phyloP scores from a whole-genome alignment of 2,797 vertebrate species.

The Thalassophryne amazonica region DNA sequence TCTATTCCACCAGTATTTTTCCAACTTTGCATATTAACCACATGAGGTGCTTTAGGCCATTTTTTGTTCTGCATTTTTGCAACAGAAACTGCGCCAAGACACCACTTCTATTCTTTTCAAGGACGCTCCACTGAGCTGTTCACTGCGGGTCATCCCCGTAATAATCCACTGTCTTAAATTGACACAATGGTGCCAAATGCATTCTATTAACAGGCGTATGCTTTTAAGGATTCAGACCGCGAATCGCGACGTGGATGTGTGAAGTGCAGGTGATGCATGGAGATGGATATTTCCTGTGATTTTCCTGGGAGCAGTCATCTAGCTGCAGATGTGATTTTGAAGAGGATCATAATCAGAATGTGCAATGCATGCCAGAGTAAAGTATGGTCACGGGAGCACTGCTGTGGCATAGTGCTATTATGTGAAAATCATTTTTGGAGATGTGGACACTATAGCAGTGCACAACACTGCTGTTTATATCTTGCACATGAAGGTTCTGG shows the following conservation, averaged over 20 bases:
- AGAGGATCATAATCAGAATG: slow-evolving; percentile 27
- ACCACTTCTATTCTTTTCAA: slow-evolving; percentile 12
- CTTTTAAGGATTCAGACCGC: slow-evolving; percentile 38
- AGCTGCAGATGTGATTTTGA: slow-evolving; percentile 34
- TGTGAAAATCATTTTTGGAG: slow-evolving; percentile 48
- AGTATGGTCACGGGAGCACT: slow-evolving; percentile 31
- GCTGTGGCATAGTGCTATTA: slow-evolving; percentile 29
- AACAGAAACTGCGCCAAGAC: slow-evolving; percentile 9
- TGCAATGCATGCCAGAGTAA: too few species aligned
- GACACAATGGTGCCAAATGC: slow-evolving; percentile 1
- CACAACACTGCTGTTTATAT: neutral
- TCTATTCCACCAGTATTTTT: slow-evolving; percentile 21
- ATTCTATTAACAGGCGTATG: slow-evolving; percentile 35
- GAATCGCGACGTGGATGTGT: neutral
- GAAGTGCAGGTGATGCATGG: neutral
- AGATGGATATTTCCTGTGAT: neutral
- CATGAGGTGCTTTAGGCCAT: neutral
- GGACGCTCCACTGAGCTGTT: slow-evolving; percentile 21
- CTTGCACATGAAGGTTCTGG: neutral
- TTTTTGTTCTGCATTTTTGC: slow-evolving; percentile 15
- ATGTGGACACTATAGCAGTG: slow-evolving; percentile 24
- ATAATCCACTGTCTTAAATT: slow-evolving; percentile 18
- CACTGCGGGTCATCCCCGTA: slow-evolving; percentile 5
- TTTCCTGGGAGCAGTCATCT: slow-evolving; percentile 12
- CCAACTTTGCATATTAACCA: slow-evolving; percentile 14